Evolutionary conservation across 2,797 vertebrate genomes (phyloP), one percentile per base, ranked within the genome.

Genomic region (Lutjanus campechanus): DNA sequence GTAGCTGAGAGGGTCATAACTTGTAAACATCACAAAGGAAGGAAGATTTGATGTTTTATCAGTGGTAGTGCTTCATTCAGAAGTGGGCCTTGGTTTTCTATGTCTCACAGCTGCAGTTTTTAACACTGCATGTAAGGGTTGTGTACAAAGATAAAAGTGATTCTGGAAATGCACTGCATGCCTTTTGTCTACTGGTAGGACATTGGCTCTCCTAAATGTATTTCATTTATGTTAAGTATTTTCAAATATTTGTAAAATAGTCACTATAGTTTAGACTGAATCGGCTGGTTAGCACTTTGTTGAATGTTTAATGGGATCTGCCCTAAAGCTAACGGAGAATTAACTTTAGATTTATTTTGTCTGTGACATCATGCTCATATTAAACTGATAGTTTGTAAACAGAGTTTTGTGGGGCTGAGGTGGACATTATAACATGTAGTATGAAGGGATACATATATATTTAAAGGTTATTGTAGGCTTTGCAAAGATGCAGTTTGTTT

Each of bases 131-230:
- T 85, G 83, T 70, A 81, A 83, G 65, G 74, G 73, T 80, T 64
- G 72, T 92, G 85, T 85, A 87, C 79, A 86, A 84, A 91, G 77
- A 85, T 71, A 15, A 69, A 77, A 83, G 77, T 82, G 76, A 79
- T 88, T 93, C 92, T 93, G 89, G 84, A 93, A 92, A 92, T 92
- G 91, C 94, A 94, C 93, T 93, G 93, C 94, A 95, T 93, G 94
- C 91, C 93, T 89, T 22, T 84, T 90, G 88, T 89, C 89, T 91
- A 66, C 77, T 78, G 77, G 70, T 77, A 82, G 82, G 91, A 91
- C 91, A 90, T 85, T 79, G 90, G 90, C 86, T 90, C 70, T 65
- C 59, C 72, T 88, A 87, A 88, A 76, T 82, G 78, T 91, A 73
- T 89, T 87, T 85, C 77, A 84, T 85, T 84, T 20, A 70, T 85